These are phyloP conservation scores for Cacatua alba DNA, from an alignment of 2,113 vertebrate genomes.

Conservation along the genomic window DNA sequence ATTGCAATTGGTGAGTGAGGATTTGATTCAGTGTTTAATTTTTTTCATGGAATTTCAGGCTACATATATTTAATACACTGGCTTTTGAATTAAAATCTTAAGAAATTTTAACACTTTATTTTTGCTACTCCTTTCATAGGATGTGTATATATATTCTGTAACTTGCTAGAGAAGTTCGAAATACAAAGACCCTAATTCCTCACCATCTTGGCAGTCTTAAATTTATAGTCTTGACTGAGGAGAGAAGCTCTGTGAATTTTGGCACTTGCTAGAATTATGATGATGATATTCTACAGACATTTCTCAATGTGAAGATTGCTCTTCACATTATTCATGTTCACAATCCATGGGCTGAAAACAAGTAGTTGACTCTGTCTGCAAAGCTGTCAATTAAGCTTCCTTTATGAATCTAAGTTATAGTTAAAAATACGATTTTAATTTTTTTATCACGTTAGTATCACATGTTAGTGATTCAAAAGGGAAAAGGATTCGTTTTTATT, in stretches of 20 bases:
- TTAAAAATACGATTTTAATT: not conserved
- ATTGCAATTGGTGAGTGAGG: not conserved
- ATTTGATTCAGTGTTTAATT: not conserved
- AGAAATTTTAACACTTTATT: not conserved
- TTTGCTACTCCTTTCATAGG: not conserved
- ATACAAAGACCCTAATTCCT: not conserved
- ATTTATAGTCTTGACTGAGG: not conserved
- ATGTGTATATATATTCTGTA: not conserved
- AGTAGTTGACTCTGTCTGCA: not conserved
- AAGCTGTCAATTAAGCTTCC: not conserved
- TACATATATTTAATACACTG: not conserved
- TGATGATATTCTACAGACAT: not conserved
- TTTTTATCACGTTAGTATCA: not conserved
- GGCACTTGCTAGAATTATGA: not conserved
- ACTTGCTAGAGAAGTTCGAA: not conserved
- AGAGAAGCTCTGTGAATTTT: not conserved
- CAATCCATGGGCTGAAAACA: not conserved
- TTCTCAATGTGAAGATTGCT: not conserved
- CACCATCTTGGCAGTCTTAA: not conserved
- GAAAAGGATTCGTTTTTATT: not conserved
- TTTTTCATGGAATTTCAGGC: not conserved
- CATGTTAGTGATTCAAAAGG: not conserved
- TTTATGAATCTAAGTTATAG: not conserved
- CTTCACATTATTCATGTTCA: not conserved
- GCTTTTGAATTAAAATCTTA: not conserved